Base-by-base conservation (phyloP, 1,140 invertebrate genomes). In the Drosophila varians region DNA sequence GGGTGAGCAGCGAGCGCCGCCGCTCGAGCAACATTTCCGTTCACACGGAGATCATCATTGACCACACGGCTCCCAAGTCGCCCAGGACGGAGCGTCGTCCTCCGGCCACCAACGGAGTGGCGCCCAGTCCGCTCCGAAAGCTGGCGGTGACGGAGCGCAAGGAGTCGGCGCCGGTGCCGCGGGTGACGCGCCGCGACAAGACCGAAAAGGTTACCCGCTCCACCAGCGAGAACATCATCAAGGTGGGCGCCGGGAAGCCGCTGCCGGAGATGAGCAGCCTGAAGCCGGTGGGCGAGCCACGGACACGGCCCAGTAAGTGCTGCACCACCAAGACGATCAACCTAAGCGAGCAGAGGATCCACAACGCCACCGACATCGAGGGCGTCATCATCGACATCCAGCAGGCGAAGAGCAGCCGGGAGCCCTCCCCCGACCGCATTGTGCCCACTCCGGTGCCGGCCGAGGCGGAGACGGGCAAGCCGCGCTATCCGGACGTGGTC, bases 331-430 rank as follows among this genome's bases (percentile, higher is more conserved):
- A 92, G 71, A 89, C 80, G 2, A 89, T 91, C 40, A 93, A 92
- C 84, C 72, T 90, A 16, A 88, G 76, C 76, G 92, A 84, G 77
- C 84, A 77, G 25, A 56, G 88, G 4, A 34, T 68, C 12, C 43
- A 40, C 14, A 40, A 38, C 12, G 26, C 12, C 14, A 73, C 70
- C 76, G 77, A 76, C 52, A 65, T 90, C 76, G 77, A 91, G 56
- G 89, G 92, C 78, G 93, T 78, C 90, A 92, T 94, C 21, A 93
- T 94, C 57, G 94, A 95, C 61, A 92, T 93, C 55, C 93, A 95
- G 83, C 93, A 94, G 80, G 94, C 94, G 0, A 95, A 94, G 90
- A 95, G 94, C 47, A 95, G 94, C 0, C 84, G 94, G 34, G 95
- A 95, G 87, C 94, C 94, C 16, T 94, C 94, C 8, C 95, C 95